Conservation (phyloP, 1,140 invertebrate species). For the Sarcophaga peregrina region DNA sequence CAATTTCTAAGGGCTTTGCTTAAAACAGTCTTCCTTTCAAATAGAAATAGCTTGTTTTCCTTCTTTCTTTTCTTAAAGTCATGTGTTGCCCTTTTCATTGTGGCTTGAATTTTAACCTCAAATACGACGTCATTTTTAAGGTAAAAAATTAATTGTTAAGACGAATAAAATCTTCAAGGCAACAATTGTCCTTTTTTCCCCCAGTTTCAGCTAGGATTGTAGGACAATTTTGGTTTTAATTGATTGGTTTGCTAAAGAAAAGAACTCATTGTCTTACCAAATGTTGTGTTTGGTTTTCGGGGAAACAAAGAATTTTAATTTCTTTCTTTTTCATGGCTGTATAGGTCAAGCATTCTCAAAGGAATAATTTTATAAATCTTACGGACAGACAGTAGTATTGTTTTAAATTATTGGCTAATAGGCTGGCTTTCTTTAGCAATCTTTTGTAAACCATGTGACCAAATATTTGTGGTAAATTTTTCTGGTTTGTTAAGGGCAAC, state of each 20-base stretch:
- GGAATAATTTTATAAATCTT: conserved; percentile 6
- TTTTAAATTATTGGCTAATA: neutral
- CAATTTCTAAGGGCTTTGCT: neutral
- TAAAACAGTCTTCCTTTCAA: neutral
- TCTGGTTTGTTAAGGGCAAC: neutral
- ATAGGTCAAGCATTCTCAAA: conserved; percentile 8
- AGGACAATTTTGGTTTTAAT: neutral
- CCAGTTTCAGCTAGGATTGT: too few species aligned
- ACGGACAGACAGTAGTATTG: too few species aligned
- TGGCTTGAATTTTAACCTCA: conserved; percentile 9
- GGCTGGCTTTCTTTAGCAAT: neutral
- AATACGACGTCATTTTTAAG: neutral
- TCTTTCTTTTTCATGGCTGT: neutral
- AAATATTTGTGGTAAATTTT: neutral
- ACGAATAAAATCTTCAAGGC: neutral
- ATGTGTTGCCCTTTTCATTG: neutral
- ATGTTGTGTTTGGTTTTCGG: neutral
- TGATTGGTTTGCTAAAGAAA: neutral
- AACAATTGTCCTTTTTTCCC: neutral
- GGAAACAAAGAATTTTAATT: neutral
- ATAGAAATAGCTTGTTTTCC: neutral
- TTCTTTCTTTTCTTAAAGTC: neutral
- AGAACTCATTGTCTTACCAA: neutral
- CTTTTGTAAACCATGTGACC: neutral
- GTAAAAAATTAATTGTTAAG: neutral